Base-by-base conservation (phyloP, 1,140 invertebrate species). In the Ips typographus region DNA sequence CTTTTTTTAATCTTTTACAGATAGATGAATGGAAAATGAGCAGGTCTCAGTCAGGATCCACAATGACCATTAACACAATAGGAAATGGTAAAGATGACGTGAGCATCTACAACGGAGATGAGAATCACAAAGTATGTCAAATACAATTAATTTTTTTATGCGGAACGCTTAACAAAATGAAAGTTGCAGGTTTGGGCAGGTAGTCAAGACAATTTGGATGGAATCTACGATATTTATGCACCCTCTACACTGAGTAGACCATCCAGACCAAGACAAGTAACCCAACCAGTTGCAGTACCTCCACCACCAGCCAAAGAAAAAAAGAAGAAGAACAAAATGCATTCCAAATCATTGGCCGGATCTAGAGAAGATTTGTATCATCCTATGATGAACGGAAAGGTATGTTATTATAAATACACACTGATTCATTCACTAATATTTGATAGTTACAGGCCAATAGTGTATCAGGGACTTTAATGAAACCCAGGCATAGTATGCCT, bases 91-190 rank as follows among this genome's bases (percentile, higher is more conserved):
- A 79, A 63, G 79, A 81, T 68, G 79, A 81, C 65, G 74, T 80
- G 22, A 81, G 79, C 52, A 78, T 93, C 38, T 94, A 92, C 77
- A 94, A 94, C 76, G 93, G 91, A 1, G 92, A 95, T 76, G 94
- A 95, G 78, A 96, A 96, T 76, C 94, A 96, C 78, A 96, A 97
- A 81, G 69, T 71, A 61, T 52, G 68, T 56, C 6, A 22, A 22
- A 22, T 22, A 22, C 22, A 22, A 22, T 22, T 63, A 49, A 37
- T 56, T 1, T 56, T n/a, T 56, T 1, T 6, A 49, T 49, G 7
- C 22, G 22, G 44, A 49, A 49, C 22, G 6, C 44, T 8, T 49
- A 49, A 8, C 44, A 22, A 49, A 6, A 49, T 8, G 56, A 37
- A 22, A n/a, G 8, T 55, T 57, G 51, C 40, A 71, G 69, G 91